Evolutionary conservation across 1,140 invertebrate species (phyloP), one percentile per base, ranked within the genome.

Genomic region (Drosophila jambulina): DNA sequence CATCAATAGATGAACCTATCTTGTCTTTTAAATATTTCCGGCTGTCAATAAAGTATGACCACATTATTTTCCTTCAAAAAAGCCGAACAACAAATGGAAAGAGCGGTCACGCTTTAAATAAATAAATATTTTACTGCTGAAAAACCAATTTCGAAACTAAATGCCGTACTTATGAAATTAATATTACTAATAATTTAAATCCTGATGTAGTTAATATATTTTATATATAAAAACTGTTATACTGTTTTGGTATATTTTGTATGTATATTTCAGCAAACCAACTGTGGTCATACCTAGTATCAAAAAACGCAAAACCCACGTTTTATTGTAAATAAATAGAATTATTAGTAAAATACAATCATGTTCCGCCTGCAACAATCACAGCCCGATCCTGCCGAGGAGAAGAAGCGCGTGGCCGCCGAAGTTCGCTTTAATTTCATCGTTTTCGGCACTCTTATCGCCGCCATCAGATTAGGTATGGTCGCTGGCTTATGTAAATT

Each of bases 361-460:
- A 77, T 93, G 92, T 93, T 93, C 45, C 91, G 92, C 13, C 74
- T 93, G 49, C 91, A 91, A 72, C 91, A 87, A 78, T 77, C 92
- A 19, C 91, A 92, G 57, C 82, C 92, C n/a, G 92, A 93, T 53
- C 88, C 92, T 2, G 91, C 88, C 43, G 92, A 93, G 60, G 92
- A 93, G 43, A 80, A 85, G 12, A 92, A 91, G 48, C 80, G 88
- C 7, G 83, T 91, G 6, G 54, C 83, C 5, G 59, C 83, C 4
- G 90, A 91, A 36, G 92, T 93, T 12, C 80, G 88, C 46, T 74
- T 78, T 10, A 93, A 92, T 49, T 84, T 93, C 25, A 46, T 91
- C 2, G 56, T 91, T 13, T 93, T 93, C 61, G 81, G 81, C 15
- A 68, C 75, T 0, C 43, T 92, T 0, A 80, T 76, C 53, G 71